These are phyloP conservation scores for Colostygia pectinataria DNA, from an alignment of 2,888 invertebrate species.

Conservation along the genomic window DNA sequence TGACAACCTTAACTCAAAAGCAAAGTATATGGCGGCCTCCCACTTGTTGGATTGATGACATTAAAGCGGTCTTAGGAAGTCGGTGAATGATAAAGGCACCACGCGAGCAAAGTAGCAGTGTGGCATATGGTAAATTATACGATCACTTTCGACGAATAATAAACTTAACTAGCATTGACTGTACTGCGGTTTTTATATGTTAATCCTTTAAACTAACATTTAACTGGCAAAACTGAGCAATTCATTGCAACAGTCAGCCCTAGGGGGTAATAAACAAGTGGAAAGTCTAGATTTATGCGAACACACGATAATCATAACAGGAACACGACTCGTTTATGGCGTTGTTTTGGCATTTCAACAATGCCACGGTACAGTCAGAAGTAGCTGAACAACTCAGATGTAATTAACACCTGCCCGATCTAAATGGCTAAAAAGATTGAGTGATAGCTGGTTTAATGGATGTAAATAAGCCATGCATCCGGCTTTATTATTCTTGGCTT, in stretches of 20 bases:
- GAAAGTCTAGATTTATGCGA: conserved; percentile 39
- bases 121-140: too few species aligned
- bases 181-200: conserved; percentile 20
- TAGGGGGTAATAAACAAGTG: conserved; percentile 31
- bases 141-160: too few species aligned
- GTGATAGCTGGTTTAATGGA: too few species aligned
- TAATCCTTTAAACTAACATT: conserved; percentile 21
- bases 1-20: too few species aligned
- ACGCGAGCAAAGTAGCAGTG: too few species aligned
- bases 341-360: conserved; percentile 48
- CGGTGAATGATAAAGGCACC: too few species aligned
- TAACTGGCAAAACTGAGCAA: conserved; percentile 22
- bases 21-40: too few species aligned
- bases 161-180: not conserved
- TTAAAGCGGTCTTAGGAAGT: too few species aligned
- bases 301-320: conserved; percentile 50
- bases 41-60: too few species aligned
- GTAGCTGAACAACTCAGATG: conserved; percentile 11
- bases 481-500: too few species aligned
- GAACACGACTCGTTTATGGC: conserved; percentile 50
- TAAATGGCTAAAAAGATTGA: too few species aligned
- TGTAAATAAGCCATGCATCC: too few species aligned
- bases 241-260: conserved; percentile 22
- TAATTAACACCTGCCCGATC: not conserved
- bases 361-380: conserved; percentile 34